A percentile compares a stretch with the other conserved stretches of the same genome.
Evolutionary conservation across 2,888 invertebrate species (phyloP).

Genomic region (Carterocephalus palaemon): DNA sequence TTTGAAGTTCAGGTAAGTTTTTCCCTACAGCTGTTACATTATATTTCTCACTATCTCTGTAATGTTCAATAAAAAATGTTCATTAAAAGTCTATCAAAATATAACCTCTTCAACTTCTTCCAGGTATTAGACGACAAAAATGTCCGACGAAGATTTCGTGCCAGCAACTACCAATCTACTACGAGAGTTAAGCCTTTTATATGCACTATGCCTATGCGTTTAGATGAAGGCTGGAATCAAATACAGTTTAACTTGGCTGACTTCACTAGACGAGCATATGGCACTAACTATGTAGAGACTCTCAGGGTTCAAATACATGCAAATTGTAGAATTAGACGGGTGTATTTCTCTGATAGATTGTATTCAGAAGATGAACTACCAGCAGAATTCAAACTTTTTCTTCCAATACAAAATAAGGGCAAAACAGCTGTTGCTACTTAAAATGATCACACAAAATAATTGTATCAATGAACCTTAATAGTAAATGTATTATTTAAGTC

Average conservation of each 20-base stretch:
- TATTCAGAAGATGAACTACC: slow-evolving; percentile 97
- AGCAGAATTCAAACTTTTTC: slow-evolving; percentile 95
- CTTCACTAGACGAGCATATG: slow-evolving; percentile 95
- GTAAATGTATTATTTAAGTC: slow-evolving; percentile 59
- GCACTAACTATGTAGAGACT: slow-evolving; percentile 97
- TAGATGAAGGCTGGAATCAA: slow-evolving; percentile 97
- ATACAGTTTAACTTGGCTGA: slow-evolving; percentile 97
- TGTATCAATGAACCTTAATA: slow-evolving; percentile 33
- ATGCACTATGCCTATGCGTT: slow-evolving; percentile 96
- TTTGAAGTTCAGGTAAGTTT: slow-evolving; percentile 94
- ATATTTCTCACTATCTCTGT: too few relatives aligned
- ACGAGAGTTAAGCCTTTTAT: slow-evolving; percentile 98
- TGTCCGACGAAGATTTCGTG: slow-evolving; percentile 90
- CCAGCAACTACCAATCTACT: slow-evolving; percentile 97
- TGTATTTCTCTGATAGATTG: slow-evolving; percentile 92
- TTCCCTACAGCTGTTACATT: not conserved
- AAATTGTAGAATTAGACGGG: slow-evolving; percentile 94
- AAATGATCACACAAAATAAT: slow-evolving; percentile 35
- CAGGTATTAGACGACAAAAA: slow-evolving; percentile 97
- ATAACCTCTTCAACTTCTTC: slow-evolving; percentile 28
- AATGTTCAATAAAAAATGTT: too few relatives aligned
- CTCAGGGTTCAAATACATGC: slow-evolving; percentile 95
- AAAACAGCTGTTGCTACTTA: slow-evolving; percentile 75
- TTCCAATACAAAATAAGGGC: slow-evolving; percentile 92
- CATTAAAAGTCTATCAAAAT: too few relatives aligned